Percentiles rank a stretch among this genome's conserved stretches.
Conservation (phyloP, 1,140 invertebrate genomes). For the Pseudoatta argentina region DNA sequence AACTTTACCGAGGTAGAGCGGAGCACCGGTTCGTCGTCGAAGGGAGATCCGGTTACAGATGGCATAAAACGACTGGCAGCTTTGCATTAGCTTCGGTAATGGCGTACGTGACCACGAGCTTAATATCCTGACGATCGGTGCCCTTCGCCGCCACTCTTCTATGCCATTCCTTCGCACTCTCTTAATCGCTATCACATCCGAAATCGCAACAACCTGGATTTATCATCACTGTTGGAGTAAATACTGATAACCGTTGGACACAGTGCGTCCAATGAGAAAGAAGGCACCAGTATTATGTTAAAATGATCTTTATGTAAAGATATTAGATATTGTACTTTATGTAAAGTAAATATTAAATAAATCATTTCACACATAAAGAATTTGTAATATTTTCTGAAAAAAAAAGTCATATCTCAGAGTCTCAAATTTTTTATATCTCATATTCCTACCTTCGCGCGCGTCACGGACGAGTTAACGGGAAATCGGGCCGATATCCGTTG, state of each 20-base stretch:
- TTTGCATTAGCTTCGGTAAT: slow-evolving; percentile 83
- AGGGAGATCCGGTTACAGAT: slow-evolving; percentile 81
- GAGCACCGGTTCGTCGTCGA: slow-evolving; percentile 71
- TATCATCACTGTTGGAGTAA: background rate
- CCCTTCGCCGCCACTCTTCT: slow-evolving; percentile 46
- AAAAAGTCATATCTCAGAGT: background rate
- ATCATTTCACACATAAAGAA: background rate
- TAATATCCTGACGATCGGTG: slow-evolving; percentile 77
- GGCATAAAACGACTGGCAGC: slow-evolving; percentile 81
- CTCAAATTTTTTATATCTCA: slow-evolving; percentile 16
- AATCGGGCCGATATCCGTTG: slow-evolving; percentile 69
- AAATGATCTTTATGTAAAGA: background rate
- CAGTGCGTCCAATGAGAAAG: background rate
- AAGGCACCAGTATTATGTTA: background rate
- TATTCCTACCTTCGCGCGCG: slow-evolving; percentile 5
- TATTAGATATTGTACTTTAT: background rate
- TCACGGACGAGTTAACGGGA: slow-evolving; percentile 49
- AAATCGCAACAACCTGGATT: slow-evolving; percentile 1
- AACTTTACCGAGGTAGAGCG: slow-evolving; percentile 32
- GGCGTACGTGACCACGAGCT: slow-evolving; percentile 82
- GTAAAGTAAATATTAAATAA: background rate
- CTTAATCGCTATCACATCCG: slow-evolving; percentile 40
- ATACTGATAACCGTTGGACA: background rate
- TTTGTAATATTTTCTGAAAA: background rate
- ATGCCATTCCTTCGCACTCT: slow-evolving; percentile 11